Base-by-base conservation (phyloP, 1,140 invertebrate genomes). In the Sitophilus oryzae region DNA sequence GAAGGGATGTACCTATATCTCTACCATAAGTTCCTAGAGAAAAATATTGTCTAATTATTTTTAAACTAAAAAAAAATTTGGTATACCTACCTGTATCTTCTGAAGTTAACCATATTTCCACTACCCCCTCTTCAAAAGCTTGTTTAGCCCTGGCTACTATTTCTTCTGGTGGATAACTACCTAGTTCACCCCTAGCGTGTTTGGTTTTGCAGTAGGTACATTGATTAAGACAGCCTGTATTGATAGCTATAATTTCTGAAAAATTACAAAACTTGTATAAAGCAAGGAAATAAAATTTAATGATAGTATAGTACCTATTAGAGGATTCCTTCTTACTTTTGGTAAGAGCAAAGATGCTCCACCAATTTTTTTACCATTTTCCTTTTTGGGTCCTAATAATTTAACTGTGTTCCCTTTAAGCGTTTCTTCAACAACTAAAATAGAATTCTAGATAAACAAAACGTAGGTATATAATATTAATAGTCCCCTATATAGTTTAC, bases 161-260 rank as follows among this genome's bases (percentile, higher is more conserved):
- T 72, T 92, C 86, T 49, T 88, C 84, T 0, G 90, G 85, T 0
- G 84, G 82, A 75, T 98, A 99, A 71, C 93, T 97, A 0, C 90
- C 93, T 1, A 99, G 71, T 69, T 98, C 89, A 0, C 96, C 96
- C 57, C 96, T 74, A 0, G 96, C 96, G 74, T 96, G 93, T 71
- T 98, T 98, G 0, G 96, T 99, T 73, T 98, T 98, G 67, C 96
- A 98, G 69, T 98, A 99, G 0, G 96, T 98, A 70, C 96, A 99
- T 62, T 97, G 91, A 76, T 99, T 99, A 3, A 99, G 73, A 69
- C 96, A 99, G 0, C 95, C 96, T 1, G 93, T 97, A 71, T 94
- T 98, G 11, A 99, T 96, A 0, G 96, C 84, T 58, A 99, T 96
- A 45, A 99, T 98, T 79, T 99, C 96, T 58, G 20, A 44, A 16